These are phyloP conservation scores for Trichoplusia ni DNA, from an alignment of 1,140 invertebrate species.

Conservation along the genomic window DNA sequence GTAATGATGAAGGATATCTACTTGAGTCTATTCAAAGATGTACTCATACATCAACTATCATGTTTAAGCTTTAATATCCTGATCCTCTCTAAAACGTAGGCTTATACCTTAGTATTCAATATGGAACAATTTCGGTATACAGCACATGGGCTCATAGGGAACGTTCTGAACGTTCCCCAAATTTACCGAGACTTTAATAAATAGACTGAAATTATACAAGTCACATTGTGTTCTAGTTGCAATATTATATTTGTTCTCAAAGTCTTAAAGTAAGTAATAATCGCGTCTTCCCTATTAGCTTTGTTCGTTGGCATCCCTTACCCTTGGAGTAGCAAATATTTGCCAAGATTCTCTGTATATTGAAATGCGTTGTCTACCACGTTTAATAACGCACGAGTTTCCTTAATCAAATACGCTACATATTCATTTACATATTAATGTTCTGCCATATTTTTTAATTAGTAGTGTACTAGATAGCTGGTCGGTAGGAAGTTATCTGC, in stretches of 20 bases:
- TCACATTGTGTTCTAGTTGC: conserved; percentile 17
- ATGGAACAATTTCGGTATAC: too few relatives aligned
- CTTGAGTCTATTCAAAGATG: too few relatives aligned
- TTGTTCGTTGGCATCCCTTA: conserved; percentile 33
- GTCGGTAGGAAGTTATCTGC: not conserved
- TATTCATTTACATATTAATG: conserved; percentile 40
- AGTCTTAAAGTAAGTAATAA: conserved; percentile 39
- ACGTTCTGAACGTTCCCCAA: too few relatives aligned
- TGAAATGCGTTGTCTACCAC: conserved; percentile 37
- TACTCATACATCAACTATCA: too few relatives aligned
- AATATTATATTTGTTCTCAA: conserved; percentile 36
- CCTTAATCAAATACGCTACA: conserved; percentile 35
- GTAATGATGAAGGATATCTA: too few relatives aligned
- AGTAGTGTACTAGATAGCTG: not conserved
- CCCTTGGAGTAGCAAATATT: conserved; percentile 37
- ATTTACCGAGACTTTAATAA: too few relatives aligned
- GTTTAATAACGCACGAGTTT: conserved; percentile 41
- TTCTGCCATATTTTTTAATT: conserved; percentile 2
- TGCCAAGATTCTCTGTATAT: conserved; percentile 42
- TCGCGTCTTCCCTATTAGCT: conserved; percentile 37
- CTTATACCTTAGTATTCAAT: too few relatives aligned
- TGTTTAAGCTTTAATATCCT: too few relatives aligned
- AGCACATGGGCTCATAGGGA: too few relatives aligned
- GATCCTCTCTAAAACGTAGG: too few relatives aligned
- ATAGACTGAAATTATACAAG: too few relatives aligned